phyloP scores from a whole-genome alignment of 2,113 vertebrate genomes.

The Cebidichthys violaceus region DNA sequence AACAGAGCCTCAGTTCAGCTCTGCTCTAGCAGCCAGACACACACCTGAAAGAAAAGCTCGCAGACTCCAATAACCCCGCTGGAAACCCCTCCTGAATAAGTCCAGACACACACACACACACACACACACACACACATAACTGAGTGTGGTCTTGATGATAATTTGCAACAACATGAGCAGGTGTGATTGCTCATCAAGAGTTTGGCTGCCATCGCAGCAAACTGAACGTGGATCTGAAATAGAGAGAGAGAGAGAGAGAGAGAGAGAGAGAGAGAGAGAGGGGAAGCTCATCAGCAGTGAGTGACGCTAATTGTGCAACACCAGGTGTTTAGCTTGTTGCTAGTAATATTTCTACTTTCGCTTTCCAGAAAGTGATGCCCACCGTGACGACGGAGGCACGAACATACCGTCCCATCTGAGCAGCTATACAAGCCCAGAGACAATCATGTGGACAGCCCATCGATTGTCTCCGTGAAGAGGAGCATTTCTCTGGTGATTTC shows the following conservation, averaged over 20 bases:
- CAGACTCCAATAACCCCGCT: neutral
- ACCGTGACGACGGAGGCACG: neutral
- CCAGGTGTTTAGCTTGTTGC: neutral
- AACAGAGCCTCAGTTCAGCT: neutral
- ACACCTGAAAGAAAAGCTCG: neutral
- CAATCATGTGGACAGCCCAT: neutral
- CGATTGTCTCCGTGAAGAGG: neutral
- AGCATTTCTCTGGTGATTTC: neutral
- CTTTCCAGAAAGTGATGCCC: neutral
- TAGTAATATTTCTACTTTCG: neutral
- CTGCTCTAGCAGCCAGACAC: neutral
- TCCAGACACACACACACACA: neutral
- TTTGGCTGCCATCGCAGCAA: neutral
- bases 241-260: neutral
- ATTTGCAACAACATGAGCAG: slow-evolving; percentile 7
- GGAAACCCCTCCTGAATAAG: neutral
- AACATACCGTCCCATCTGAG: neutral
- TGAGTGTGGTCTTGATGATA: accelerated
- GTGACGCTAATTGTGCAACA: neutral
- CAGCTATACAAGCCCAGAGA: neutral
- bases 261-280: too few relatives aligned
- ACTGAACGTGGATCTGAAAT: neutral
- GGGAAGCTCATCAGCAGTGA: neutral
- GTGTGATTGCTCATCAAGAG: neutral
- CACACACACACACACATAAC: neutral